A percentile compares a stretch with the other conserved stretches of the same genome.
Evolutionary conservation across 2,888 invertebrate genomes (phyloP).

Genomic region (Chironomus tentans): DNA sequence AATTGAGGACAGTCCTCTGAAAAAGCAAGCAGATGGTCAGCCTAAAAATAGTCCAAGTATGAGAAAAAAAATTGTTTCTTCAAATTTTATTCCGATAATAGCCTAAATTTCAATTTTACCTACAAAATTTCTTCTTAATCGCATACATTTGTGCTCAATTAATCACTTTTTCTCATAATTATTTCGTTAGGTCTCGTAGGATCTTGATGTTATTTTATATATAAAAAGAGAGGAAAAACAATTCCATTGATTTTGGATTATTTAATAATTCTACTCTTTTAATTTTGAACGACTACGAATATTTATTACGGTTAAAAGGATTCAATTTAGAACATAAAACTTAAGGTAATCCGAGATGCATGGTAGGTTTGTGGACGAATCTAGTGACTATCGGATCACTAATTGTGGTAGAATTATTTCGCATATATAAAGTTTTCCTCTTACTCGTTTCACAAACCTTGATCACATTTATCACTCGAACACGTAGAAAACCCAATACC

Average conservation of each 20-base stretch:
- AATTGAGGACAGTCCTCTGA: too few species aligned
- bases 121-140: background rate
- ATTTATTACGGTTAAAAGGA: background rate
- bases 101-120: background rate
- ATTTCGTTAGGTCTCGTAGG: background rate
- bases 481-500: constrained; percentile 93
- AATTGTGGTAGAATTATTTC: too few species aligned
- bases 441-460: background rate
- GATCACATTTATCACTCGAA: constrained; percentile 46
- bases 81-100: too few species aligned
- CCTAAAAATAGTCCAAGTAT: too few species aligned
- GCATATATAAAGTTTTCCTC: background rate
- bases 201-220: background rate
- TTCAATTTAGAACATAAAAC: background rate
- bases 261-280: too few species aligned
- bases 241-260: background rate
- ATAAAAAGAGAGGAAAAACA: background rate
- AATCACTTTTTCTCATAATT: background rate
- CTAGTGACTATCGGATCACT: too few species aligned
- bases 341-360: too few species aligned
- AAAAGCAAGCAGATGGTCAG: too few species aligned
- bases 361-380: too few species aligned
- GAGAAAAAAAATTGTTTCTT: too few species aligned
- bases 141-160: background rate
- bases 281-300: background rate